Evolutionary conservation across 2,888 invertebrate genomes (phyloP).

Genomic region (Plagodis pulveraria): DNA sequence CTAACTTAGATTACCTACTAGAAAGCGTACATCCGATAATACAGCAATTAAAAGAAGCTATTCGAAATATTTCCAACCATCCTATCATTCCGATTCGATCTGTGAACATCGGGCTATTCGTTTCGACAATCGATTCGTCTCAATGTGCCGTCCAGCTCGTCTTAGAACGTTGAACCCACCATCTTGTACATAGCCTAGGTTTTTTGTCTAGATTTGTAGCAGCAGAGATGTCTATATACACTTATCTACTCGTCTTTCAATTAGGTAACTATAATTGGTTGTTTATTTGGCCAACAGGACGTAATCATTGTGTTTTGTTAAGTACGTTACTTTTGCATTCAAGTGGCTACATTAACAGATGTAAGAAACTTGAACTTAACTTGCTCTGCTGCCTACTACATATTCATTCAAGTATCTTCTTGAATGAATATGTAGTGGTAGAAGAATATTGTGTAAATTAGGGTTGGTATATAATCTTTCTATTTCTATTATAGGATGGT

Average conservation of each 20-base stretch:
- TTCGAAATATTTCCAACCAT: constrained; percentile 32
- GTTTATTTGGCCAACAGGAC: constrained; percentile 28
- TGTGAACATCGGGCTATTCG: constrained; percentile 62
- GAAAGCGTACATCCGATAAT: constrained; percentile 22
- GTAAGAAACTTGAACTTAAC: neutral
- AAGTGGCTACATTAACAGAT: neutral
- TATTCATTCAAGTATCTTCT: too few species aligned
- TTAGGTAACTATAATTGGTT: constrained; percentile 39
- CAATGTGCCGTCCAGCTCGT: constrained; percentile 47
- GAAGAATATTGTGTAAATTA: too few species aligned
- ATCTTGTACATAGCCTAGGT: constrained; percentile 36
- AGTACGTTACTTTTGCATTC: constrained; percentile 14
- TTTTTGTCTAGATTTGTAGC: constrained; percentile 39
- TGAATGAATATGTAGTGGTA: too few species aligned
- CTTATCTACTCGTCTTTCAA: constrained; percentile 23
- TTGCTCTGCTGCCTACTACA: too few species aligned
- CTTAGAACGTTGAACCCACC: constrained; percentile 36
- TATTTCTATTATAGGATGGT: too few species aligned
- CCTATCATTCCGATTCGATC: constrained; percentile 56
- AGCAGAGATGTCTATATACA: constrained; percentile 26
- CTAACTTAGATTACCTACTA: constrained; percentile 2
- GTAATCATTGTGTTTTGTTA: constrained; percentile 23
- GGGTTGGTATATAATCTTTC: too few species aligned
- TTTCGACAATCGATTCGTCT: constrained; percentile 73
- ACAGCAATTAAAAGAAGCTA: constrained; percentile 28